A percentile compares a stretch with the other conserved stretches of the same genome.
Evolutionary conservation across 2,113 vertebrate species (phyloP).

Genomic region (Dicrurus megarhynchus): DNA sequence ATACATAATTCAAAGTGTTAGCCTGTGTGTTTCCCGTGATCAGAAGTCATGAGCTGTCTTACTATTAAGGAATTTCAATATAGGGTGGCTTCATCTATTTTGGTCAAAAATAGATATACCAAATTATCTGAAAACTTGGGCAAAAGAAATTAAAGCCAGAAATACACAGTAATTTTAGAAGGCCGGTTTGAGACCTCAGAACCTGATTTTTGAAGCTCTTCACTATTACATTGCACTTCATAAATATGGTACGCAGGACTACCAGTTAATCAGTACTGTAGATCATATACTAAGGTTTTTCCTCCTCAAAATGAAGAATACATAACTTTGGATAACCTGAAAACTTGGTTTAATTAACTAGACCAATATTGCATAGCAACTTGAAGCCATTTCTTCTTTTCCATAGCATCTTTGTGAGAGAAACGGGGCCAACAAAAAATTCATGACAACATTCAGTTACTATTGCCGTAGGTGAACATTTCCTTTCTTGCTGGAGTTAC

Average conservation of each 20-base stretch:
- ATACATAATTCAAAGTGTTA: background rate
- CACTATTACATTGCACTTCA: background rate
- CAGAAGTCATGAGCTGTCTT: background rate
- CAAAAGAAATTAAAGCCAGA: background rate
- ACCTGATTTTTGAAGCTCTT: background rate
- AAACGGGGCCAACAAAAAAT: background rate
- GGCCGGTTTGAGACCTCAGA: background rate
- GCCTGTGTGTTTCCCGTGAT: background rate
- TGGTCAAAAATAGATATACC: background rate
- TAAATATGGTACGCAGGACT: background rate
- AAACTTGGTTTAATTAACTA: background rate
- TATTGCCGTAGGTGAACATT: background rate
- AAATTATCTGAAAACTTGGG: background rate
- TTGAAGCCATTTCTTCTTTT: background rate
- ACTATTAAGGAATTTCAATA: background rate
- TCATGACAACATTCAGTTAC: background rate
- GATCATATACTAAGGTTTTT: background rate
- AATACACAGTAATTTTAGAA: background rate
- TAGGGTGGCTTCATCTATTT: background rate
- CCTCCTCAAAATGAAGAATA: background rate
- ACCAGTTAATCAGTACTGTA: background rate
- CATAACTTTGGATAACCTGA: background rate
- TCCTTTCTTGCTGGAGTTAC: background rate
- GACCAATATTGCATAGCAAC: background rate
- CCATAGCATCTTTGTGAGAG: background rate